These are phyloP conservation scores for Brachionichthys hirsutus DNA, from an alignment of 2,113 vertebrate species.

Conservation along the genomic window DNA sequence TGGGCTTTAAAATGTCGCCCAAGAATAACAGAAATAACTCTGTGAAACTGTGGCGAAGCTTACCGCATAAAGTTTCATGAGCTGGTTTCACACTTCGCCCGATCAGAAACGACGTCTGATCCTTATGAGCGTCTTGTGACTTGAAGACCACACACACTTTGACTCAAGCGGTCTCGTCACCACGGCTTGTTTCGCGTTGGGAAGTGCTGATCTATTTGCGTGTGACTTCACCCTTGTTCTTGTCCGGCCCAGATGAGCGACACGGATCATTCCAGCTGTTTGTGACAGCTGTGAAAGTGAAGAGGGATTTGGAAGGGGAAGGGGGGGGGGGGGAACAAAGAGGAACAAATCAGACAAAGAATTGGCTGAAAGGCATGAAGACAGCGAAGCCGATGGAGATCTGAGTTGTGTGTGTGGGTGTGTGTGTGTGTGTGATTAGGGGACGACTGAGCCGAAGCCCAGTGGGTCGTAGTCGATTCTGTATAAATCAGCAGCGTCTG, in stretches of 20 bases:
- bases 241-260: conserved; percentile 20
- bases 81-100: conserved; percentile 33
- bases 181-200: conserved; percentile 66
- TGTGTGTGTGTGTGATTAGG: conserved; percentile 12
- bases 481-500: conserved; percentile 26
- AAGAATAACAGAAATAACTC: conserved; percentile 28
- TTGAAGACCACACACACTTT: conserved; percentile 24
- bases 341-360: conserved; percentile 48
- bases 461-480: conserved; percentile 12
- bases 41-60: neutral
- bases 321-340: conserved; percentile 5
- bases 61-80: conserved; percentile 35
- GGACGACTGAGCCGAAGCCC: neutral
- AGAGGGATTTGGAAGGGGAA: neutral
- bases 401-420: conserved; percentile 25
- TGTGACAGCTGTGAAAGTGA: conserved; percentile 62
- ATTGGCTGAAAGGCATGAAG: conserved; percentile 44
- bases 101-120: conserved; percentile 32
- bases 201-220: conserved; percentile 35
- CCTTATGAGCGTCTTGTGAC: conserved; percentile 36
- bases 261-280: conserved; percentile 65
- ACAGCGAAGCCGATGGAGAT: conserved; percentile 44
- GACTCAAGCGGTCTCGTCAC: too few relatives aligned
- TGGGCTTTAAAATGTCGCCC: neutral
- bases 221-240: conserved; percentile 29